A percentile compares a stretch with the other conserved stretches of the same genome.
phyloP scores from a whole-genome alignment of 2,888 invertebrate genomes.

The Dermolepida albohirtum region DNA sequence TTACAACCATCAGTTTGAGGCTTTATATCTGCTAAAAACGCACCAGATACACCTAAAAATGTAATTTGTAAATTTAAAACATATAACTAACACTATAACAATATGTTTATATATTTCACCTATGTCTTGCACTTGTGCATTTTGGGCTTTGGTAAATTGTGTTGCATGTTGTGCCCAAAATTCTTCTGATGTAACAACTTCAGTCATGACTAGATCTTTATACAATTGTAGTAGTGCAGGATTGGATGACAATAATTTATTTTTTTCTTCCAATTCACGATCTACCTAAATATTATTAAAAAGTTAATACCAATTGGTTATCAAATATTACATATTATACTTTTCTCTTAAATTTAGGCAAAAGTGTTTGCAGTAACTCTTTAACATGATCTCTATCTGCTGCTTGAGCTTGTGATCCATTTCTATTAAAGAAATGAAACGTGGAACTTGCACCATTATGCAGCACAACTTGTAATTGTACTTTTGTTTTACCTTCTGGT shows the following conservation, averaged over 20 bases:
- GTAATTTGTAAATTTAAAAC: conserved; percentile 15
- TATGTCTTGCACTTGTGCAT: conserved; percentile 83
- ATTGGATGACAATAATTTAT: conserved; percentile 87
- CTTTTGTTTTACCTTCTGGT: conserved; percentile 96
- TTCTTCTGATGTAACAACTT: conserved; percentile 95
- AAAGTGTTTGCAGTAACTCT: conserved; percentile 86
- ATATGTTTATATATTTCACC: conserved; percentile 66
- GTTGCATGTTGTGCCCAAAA: conserved; percentile 95
- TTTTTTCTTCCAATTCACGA: conserved; percentile 65
- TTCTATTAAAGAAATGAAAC: conserved; percentile 95
- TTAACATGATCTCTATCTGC: conserved; percentile 94
- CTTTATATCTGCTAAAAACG: conserved; percentile 92
- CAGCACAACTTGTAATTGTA: conserved; percentile 96
- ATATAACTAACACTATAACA: not conserved
- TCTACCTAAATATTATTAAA: conserved; percentile 56
- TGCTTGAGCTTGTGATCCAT: conserved; percentile 84
- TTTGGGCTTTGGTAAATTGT: conserved; percentile 78
- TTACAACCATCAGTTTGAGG: conserved; percentile 97
- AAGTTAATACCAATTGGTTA: not conserved
- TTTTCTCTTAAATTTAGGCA: conserved; percentile 94
- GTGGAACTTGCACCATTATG: conserved; percentile 95
- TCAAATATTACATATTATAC: conserved; percentile 66
- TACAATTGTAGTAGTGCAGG: conserved; percentile 93
- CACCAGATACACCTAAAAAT: conserved; percentile 75
- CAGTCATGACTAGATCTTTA: conserved; percentile 95